Percentiles rank a stretch among this genome's conserved stretches.
phyloP scores from a whole-genome alignment of 2,888 invertebrate genomes.

The Athalia circularis region DNA sequence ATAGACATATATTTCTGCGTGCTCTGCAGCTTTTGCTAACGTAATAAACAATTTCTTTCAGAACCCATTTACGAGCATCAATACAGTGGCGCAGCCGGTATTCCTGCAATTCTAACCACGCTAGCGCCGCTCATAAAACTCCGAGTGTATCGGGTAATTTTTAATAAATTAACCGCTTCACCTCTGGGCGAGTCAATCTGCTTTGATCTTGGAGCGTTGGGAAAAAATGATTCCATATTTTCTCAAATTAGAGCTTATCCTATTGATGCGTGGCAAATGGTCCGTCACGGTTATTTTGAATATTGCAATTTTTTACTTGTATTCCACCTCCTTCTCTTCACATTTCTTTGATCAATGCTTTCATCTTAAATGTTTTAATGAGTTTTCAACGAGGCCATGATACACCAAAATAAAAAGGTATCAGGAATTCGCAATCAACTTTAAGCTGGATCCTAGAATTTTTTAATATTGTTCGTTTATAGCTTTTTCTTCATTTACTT shows the following conservation, averaged over 20 bases:
- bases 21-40: constrained; percentile 29
- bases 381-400: not conserved
- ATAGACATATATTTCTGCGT: constrained; percentile 20
- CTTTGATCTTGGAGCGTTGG: constrained; percentile 7
- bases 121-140: not conserved
- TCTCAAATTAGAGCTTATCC: not conserved
- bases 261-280: constrained; percentile 11
- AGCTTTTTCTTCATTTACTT: constrained; percentile 25
- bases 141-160: constrained; percentile 20
- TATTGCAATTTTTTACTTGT: not conserved
- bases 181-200: not conserved
- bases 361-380: not conserved
- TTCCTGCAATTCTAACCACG: not conserved
- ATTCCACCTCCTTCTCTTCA: not conserved
- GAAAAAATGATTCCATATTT: not conserved
- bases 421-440: constrained; percentile 24
- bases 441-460: constrained; percentile 17
- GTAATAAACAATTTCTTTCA: constrained; percentile 38
- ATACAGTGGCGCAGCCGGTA: constrained; percentile 18
- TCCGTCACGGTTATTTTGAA: constrained; percentile 3
- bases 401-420: not conserved
- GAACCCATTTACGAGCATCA: constrained; percentile 39
- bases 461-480: not conserved
- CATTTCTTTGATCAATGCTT: not conserved
- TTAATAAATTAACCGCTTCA: constrained; percentile 24